Conservation (phyloP, 2,888 invertebrate species). For the Deilephila porcellus region DNA sequence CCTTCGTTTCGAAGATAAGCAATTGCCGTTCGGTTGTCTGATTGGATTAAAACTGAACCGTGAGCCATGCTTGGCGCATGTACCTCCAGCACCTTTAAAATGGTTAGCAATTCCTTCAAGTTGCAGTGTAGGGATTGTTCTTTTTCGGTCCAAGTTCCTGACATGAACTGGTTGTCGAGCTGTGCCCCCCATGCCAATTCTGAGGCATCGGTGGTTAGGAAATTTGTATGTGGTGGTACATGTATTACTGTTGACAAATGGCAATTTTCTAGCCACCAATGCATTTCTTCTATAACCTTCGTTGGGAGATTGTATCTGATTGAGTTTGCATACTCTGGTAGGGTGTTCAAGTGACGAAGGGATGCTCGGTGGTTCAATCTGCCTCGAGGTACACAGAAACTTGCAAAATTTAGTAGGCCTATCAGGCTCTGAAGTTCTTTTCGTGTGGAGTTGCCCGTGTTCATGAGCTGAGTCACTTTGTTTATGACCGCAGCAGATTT, state of each 20-base stretch:
- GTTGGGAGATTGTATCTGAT: neutral
- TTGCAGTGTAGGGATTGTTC: constrained; percentile 41
- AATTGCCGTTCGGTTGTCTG: constrained; percentile 46
- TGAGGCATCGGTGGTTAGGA: neutral
- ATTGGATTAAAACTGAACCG: constrained; percentile 38
- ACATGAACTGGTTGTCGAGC: neutral
- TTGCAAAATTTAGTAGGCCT: neutral
- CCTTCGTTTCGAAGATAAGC: constrained; percentile 48
- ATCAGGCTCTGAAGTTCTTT: constrained; percentile 10
- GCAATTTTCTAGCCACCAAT: constrained; percentile 7
- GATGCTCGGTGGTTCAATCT: constrained; percentile 5
- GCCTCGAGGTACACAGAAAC: constrained; percentile 3
- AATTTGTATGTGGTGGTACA: neutral
- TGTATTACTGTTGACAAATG: neutral
- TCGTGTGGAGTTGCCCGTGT: constrained; percentile 25
- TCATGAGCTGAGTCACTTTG: neutral
- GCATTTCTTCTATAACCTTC: neutral
- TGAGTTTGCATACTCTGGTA: neutral
- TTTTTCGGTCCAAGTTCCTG: constrained; percentile 33
- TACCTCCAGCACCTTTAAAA: constrained; percentile 33
- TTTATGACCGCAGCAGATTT: neutral
- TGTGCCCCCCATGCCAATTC: too few species aligned
- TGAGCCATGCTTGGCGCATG: constrained; percentile 16
- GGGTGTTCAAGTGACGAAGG: neutral
- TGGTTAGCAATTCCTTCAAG: constrained; percentile 41